Conservation (phyloP, 2,797 vertebrate genomes). For the Tragelaphus eurycerus region DNA sequence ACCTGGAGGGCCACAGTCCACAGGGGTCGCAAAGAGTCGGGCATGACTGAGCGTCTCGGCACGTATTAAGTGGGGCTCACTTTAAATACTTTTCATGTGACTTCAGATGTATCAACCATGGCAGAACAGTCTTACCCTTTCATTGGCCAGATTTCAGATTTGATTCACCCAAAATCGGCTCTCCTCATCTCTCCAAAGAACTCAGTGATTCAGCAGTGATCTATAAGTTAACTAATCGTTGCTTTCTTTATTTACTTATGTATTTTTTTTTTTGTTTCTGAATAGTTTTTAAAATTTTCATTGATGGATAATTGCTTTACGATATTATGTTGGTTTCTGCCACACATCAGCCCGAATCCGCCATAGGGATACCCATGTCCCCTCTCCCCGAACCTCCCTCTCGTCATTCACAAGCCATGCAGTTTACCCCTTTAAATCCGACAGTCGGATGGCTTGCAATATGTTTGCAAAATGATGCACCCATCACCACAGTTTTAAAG, state of each 20-base stretch:
- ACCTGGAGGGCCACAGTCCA: background rate
- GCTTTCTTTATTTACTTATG: accelerated
- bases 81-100: accelerated
- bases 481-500: accelerated
- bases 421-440: accelerated
- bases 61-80: accelerated
- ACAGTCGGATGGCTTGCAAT: accelerated
- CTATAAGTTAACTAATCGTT: accelerated
- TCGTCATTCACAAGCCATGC: accelerated
- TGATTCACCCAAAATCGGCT: accelerated
- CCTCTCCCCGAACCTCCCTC: background rate
- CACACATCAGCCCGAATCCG: accelerated
- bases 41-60: accelerated
- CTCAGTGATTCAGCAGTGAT: accelerated
- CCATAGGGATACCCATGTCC: background rate
- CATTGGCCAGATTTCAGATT: accelerated
- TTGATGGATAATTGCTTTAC: background rate
- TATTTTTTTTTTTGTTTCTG: background rate
- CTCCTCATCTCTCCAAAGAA: accelerated
- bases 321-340: background rate
- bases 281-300: background rate
- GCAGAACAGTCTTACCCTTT: accelerated
- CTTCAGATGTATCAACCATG: accelerated
- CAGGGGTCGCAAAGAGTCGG: accelerated
- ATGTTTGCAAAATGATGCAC: accelerated